phyloP scores from a whole-genome alignment of 2,888 invertebrate species.

The Listrodromus nycthemerus region DNA sequence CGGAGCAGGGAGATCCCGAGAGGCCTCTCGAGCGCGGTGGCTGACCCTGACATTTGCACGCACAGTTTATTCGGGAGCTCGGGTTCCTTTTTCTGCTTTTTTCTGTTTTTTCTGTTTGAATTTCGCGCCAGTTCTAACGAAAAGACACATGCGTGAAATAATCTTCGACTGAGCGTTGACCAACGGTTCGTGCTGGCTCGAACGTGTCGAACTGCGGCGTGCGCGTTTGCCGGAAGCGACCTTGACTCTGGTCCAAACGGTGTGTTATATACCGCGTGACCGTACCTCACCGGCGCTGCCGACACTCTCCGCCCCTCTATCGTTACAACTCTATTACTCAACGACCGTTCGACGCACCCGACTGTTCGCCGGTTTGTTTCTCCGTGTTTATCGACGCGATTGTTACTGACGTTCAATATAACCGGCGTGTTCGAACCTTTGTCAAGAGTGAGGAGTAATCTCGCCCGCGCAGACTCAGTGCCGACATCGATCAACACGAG shows the following conservation, averaged over 20 bases:
- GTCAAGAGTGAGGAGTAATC: background rate
- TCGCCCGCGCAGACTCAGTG: background rate
- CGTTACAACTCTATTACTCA: constrained; percentile 27
- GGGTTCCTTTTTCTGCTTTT: background rate
- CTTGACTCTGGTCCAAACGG: constrained; percentile 62
- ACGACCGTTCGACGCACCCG: background rate
- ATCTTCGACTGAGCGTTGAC: background rate
- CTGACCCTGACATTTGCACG: constrained; percentile 79
- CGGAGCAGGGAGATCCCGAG: constrained; percentile 69
- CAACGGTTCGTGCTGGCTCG: constrained; percentile 6
- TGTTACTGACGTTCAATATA: background rate
- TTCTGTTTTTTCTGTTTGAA: background rate
- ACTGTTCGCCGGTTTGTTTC: background rate
- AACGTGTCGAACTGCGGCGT: background rate
- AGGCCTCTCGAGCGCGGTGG: constrained; percentile 64
- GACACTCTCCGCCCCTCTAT: constrained; percentile 7
- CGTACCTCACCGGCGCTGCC: constrained; percentile 40
- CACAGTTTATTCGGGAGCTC: constrained; percentile 49
- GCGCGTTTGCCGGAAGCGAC: constrained; percentile 37
- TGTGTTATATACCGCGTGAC: constrained; percentile 46
- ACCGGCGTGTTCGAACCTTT: background rate
- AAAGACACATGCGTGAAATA: constrained; percentile 8
- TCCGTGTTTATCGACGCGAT: background rate
- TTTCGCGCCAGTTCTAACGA: constrained; percentile 34
- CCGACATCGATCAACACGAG: background rate